Percentiles rank a stretch among this genome's conserved stretches.
These are phyloP conservation scores for Punctoribates punctum DNA, from an alignment of 2,888 invertebrate genomes.

Conservation along the genomic window DNA sequence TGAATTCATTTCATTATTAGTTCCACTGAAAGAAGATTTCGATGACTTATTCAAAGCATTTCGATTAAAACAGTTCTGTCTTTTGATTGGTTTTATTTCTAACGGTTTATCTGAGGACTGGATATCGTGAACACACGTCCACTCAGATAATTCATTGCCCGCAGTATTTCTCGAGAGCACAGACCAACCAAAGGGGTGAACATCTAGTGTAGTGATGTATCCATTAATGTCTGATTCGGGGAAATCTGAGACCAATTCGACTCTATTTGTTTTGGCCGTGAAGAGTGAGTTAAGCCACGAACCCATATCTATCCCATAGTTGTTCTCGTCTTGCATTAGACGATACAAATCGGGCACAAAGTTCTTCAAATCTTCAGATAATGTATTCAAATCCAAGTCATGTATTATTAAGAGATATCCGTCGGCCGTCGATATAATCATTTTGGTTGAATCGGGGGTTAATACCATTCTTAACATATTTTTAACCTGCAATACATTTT, in stretches of 20 bases:
- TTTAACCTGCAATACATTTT: constrained; percentile 17
- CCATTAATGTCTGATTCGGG: constrained; percentile 80
- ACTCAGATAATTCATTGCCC: constrained; percentile 80
- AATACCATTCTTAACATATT: constrained; percentile 76
- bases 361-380: constrained; percentile 74
- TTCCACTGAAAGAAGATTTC: neutral
- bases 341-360: constrained; percentile 86
- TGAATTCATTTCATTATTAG: neutral
- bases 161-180: constrained; percentile 82
- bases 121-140: constrained; percentile 91
- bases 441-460: constrained; percentile 77
- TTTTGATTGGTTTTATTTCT: constrained; percentile 11
- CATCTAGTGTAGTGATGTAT: constrained; percentile 80
- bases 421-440: constrained; percentile 84
- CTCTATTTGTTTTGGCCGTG: constrained; percentile 72
- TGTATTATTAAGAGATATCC: constrained; percentile 86
- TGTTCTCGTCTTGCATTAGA: constrained; percentile 79
- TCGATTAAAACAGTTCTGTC: neutral
- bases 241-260: constrained; percentile 87
- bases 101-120: constrained; percentile 59
- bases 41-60: neutral
- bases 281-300: constrained; percentile 78
- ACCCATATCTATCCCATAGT: constrained; percentile 69
- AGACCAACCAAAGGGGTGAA: constrained; percentile 86
- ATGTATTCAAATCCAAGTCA: constrained; percentile 72